phyloP scores from a whole-genome alignment of 2,797 vertebrate genomes.

The Anolis apletophallus region DNA sequence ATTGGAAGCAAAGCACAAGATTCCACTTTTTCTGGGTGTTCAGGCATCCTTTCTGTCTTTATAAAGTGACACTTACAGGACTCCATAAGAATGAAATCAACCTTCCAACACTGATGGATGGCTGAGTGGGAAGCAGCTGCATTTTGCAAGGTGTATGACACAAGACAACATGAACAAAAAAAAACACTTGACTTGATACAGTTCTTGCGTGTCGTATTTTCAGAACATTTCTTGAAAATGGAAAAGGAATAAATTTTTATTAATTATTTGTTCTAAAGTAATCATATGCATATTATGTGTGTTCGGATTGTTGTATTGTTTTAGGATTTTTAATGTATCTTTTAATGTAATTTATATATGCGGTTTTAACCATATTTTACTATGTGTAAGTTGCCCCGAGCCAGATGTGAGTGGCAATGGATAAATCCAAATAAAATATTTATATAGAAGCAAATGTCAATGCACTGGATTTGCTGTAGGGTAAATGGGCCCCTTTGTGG shows the following conservation, averaged over 20 bases:
- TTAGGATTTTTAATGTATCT: no score
- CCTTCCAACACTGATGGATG: background rate
- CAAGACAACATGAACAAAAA: background rate
- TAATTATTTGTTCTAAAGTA: background rate
- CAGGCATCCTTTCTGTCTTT: background rate
- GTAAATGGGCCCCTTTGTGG: no score
- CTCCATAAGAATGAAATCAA: background rate
- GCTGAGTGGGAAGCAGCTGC: background rate
- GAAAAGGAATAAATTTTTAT: background rate
- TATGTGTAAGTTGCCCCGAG: no score
- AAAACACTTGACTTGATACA: background rate
- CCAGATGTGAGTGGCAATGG: no score
- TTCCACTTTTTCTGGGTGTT: background rate
- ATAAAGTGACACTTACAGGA: background rate
- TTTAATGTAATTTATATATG: no score
- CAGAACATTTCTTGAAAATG: background rate
- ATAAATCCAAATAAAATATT: no score
- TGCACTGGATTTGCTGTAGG: no score
- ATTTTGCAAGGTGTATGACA: background rate
- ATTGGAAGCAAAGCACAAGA: background rate
- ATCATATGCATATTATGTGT: no score
- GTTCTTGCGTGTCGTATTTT: background rate
- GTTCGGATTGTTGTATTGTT: no score
- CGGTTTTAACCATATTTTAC: no score
- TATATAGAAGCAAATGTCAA: no score